Conservation (phyloP, 1,140 invertebrate species). For the Phthorimaea operculella region DNA sequence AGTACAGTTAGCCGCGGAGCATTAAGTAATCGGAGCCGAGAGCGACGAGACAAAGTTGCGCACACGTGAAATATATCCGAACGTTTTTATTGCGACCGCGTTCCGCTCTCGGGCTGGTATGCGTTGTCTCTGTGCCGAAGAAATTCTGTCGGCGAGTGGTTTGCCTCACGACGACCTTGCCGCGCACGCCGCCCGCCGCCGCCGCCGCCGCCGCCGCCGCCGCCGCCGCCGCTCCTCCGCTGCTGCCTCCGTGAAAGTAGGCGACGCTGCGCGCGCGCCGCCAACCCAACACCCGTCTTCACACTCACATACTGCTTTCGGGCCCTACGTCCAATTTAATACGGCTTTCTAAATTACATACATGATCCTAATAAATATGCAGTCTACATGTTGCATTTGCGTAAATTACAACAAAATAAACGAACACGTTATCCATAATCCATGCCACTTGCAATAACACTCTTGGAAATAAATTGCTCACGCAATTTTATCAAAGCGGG, state of each 20-base stretch:
- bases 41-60: constrained; percentile 61
- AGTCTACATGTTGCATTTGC: background rate
- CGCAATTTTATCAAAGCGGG: background rate
- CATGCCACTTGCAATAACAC: background rate
- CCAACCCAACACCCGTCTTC: constrained; percentile 17
- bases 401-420: background rate
- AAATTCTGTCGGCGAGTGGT: constrained; percentile 61
- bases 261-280: constrained; percentile 32
- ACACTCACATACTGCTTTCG: constrained; percentile 15
- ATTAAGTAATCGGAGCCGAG: constrained; percentile 65
- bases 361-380: background rate
- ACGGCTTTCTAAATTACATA: constrained; percentile 50
- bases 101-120: constrained; percentile 60
- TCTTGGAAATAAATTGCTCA: background rate
- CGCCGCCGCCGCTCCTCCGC: constrained; percentile 20
- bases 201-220: constrained; percentile 14
- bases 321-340: constrained; percentile 37
- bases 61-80: constrained; percentile 64
- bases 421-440: background rate
- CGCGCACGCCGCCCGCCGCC: constrained; percentile 15
- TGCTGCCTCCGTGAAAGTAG: constrained; percentile 56
- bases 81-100: constrained; percentile 63
- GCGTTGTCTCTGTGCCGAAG: constrained; percentile 52
- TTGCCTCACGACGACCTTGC: constrained; percentile 65
- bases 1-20: constrained; percentile 59